Conservation (phyloP, 35 echinoderm and acorn worm genomes). For the Lytechinus variegatus region DNA sequence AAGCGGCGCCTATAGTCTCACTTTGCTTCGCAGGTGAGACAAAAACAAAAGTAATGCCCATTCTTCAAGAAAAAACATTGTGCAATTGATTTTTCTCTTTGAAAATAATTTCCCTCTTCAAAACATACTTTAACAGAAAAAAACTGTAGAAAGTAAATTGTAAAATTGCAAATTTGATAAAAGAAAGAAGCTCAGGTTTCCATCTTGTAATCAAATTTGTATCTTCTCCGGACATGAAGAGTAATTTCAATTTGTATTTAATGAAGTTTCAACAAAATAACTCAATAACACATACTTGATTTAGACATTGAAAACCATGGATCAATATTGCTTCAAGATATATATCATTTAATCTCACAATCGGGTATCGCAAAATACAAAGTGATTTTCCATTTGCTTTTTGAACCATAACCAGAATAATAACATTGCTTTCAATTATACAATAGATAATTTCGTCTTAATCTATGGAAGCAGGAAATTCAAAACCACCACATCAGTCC, state of each 20-base stretch:
- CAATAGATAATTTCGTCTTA: neutral
- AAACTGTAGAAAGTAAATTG: neutral
- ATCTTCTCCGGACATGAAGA: neutral
- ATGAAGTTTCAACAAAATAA: neutral
- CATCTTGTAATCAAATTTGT: neutral
- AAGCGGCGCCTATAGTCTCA: too few relatives aligned
- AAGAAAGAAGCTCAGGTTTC: neutral
- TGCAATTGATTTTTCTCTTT: neutral
- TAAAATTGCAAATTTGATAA: constrained; percentile 3
- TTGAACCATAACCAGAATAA: neutral
- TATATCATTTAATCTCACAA: neutral
- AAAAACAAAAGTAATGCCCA: neutral
- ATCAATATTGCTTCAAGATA: neutral
- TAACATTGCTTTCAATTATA: neutral
- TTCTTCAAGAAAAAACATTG: neutral
- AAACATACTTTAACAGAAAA: neutral
- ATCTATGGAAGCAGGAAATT: neutral
- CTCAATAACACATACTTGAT: neutral
- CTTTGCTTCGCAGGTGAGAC: too few relatives aligned
- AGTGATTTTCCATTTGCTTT: neutral
- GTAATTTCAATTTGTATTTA: neutral
- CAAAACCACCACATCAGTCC: neutral
- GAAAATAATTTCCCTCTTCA: neutral
- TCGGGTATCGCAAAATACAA: neutral
- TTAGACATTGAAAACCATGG: neutral